Percentiles rank a stretch among this genome's conserved stretches.
These are phyloP conservation scores for Acrossocheilus wenchowensis DNA, from an alignment of 2,797 vertebrate genomes.

Conservation along the genomic window DNA sequence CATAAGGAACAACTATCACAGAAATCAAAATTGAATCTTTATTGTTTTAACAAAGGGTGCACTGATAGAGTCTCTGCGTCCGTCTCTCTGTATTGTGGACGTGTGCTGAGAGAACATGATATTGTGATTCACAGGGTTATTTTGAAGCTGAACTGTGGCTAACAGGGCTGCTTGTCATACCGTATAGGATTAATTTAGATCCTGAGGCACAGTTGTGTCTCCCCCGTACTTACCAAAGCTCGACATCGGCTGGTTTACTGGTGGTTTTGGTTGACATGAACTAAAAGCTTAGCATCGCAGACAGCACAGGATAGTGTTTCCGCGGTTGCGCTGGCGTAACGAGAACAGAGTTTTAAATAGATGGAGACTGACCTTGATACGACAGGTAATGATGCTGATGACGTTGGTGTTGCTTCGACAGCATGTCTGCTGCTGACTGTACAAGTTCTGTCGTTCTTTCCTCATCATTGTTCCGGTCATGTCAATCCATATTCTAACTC, in stretches of 20 bases:
- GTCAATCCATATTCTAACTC: background rate
- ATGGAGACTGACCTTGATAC: conserved; percentile 32
- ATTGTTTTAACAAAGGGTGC: background rate
- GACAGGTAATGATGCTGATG: conserved; percentile 43
- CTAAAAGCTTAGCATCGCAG: background rate
- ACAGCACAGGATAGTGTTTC: background rate
- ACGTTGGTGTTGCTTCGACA: conserved; percentile 22
- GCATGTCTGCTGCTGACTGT: conserved; percentile 46
- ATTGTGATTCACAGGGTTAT: conserved; percentile 53
- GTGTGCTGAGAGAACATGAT: conserved; percentile 37
- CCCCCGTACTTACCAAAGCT: conserved; percentile 1
- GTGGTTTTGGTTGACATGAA: background rate
- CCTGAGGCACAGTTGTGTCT: conserved; percentile 11
- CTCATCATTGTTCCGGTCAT: background rate
- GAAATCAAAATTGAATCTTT: background rate
- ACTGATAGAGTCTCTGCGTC: background rate
- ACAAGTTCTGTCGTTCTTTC: background rate
- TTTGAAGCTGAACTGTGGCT: conserved; percentile 39
- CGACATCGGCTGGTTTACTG: background rate
- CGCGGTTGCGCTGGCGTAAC: conserved; percentile 5
- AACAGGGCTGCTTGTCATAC: conserved; percentile 41
- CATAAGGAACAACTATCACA: background rate
- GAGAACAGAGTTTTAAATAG: conserved; percentile 40
- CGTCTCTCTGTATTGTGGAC: conserved; percentile 10
- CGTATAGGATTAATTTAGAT: conserved; percentile 48